These are phyloP conservation scores for Poecilia wingei DNA, from an alignment of 2,797 vertebrate species.

Conservation along the genomic window DNA sequence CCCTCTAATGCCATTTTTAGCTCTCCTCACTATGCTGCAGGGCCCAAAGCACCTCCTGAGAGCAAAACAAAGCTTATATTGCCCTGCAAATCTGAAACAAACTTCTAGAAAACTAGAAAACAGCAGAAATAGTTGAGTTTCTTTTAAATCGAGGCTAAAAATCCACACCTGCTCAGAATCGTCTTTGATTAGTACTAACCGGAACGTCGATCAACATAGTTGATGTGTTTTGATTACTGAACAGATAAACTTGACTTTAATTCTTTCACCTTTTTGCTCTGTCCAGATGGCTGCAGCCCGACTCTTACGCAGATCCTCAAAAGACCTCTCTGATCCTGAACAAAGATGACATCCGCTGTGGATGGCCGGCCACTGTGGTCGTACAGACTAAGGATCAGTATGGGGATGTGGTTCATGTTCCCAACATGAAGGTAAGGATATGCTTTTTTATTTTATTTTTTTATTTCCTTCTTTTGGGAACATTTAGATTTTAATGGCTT, in stretches of 20 bases:
- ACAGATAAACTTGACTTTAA: background rate
- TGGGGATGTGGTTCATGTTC: slow-evolving; percentile 97
- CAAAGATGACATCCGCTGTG: slow-evolving; percentile 98
- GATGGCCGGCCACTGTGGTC: slow-evolving; percentile 96
- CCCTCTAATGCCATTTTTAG: background rate
- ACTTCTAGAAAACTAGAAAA: no score
- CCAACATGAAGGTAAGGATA: slow-evolving; percentile 93
- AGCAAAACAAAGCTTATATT: background rate
- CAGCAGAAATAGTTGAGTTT: no score
- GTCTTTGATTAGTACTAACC: no score
- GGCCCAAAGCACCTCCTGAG: background rate
- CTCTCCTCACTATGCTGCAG: background rate
- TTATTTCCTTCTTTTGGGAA: background rate
- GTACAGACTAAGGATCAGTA: slow-evolving; percentile 99
- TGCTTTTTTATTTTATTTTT: background rate
- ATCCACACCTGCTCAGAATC: no score
- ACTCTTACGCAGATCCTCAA: slow-evolving; percentile 98
- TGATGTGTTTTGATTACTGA: no score
- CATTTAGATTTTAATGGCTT: background rate
- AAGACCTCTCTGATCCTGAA: slow-evolving; percentile 97
- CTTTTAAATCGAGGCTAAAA: no score
- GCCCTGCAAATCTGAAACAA: no score
- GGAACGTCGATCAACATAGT: no score
- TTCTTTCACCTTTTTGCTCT: slow-evolving; percentile 2
- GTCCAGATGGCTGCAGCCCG: slow-evolving; percentile 95